A percentile compares a stretch with the other conserved stretches of the same genome.
phyloP scores from a whole-genome alignment of 2,888 invertebrate species.

The Brassicogethes aeneus region DNA sequence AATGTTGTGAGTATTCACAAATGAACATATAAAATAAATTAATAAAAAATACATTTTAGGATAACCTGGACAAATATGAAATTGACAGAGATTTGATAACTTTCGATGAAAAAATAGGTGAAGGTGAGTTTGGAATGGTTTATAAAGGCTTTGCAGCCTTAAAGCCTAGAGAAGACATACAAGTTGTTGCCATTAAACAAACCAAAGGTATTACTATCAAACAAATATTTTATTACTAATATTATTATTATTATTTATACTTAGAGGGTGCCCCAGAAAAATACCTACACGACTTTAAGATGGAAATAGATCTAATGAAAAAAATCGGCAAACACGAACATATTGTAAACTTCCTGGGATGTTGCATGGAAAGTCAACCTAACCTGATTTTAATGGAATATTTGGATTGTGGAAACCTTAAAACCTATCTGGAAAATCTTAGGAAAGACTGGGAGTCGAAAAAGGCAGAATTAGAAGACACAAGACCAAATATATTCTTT shows the following conservation, averaged over 20 bases:
- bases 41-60: not conserved
- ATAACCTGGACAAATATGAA: not conserved
- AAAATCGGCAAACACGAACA: slow-evolving; percentile 70
- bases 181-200: slow-evolving; percentile 65
- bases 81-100: slow-evolving; percentile 30
- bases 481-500: slow-evolving; percentile 18
- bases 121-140: slow-evolving; percentile 69
- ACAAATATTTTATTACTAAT: slow-evolving; percentile 1
- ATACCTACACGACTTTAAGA: slow-evolving; percentile 59
- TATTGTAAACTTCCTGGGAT: slow-evolving; percentile 65
- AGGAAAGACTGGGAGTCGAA: slow-evolving; percentile 29
- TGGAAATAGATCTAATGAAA: slow-evolving; percentile 72
- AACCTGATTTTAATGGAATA: slow-evolving; percentile 70
- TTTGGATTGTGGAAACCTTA: slow-evolving; percentile 68
- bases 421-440: slow-evolving; percentile 50
- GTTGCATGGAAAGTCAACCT: slow-evolving; percentile 61
- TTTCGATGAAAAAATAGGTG: slow-evolving; percentile 48
- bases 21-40: no score
- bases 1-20: no score
- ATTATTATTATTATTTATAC: slow-evolving; percentile 1
- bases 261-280: slow-evolving; percentile 47
- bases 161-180: slow-evolving; percentile 46
- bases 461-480: no score
- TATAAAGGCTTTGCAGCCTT: slow-evolving; percentile 44
- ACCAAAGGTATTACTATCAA: slow-evolving; percentile 47